phyloP scores from a whole-genome alignment of 2,888 invertebrate genomes.

The Nysson spinosus region DNA sequence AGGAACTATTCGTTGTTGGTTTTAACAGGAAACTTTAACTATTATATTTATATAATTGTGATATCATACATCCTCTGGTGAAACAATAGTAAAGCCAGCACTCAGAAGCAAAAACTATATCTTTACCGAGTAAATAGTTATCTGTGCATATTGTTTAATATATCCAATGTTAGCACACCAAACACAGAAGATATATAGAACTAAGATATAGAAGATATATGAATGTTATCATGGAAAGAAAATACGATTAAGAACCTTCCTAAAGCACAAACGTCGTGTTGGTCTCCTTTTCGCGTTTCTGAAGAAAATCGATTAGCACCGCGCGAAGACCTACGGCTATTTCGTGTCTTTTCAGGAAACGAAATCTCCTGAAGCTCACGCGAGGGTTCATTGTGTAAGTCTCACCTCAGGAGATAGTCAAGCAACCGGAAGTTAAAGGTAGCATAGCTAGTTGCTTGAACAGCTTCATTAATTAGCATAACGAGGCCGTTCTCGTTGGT shows the following conservation, averaged over 20 bases:
- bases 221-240: no score
- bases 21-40: neutral
- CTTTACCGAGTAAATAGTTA: no score
- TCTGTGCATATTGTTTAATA: no score
- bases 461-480: slow-evolving; percentile 50
- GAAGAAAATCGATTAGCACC: neutral
- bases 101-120: no score
- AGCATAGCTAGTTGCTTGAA: slow-evolving; percentile 15
- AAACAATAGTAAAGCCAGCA: no score
- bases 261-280: no score
- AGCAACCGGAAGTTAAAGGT: slow-evolving; percentile 37
- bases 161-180: no score
- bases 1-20: neutral
- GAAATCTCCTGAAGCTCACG: slow-evolving; percentile 6
- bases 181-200: no score
- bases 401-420: slow-evolving; percentile 36
- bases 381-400: slow-evolving; percentile 22
- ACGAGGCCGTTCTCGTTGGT: slow-evolving; percentile 34
- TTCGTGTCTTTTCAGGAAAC: slow-evolving; percentile 5
- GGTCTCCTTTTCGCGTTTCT: neutral
- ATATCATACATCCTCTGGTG: no score
- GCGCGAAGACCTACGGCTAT: neutral
- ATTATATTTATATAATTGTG: no score
- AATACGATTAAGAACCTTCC: no score
- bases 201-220: no score